Evolutionary conservation across 2,113 vertebrate species (phyloP).

Genomic region (Rana temporaria): DNA sequence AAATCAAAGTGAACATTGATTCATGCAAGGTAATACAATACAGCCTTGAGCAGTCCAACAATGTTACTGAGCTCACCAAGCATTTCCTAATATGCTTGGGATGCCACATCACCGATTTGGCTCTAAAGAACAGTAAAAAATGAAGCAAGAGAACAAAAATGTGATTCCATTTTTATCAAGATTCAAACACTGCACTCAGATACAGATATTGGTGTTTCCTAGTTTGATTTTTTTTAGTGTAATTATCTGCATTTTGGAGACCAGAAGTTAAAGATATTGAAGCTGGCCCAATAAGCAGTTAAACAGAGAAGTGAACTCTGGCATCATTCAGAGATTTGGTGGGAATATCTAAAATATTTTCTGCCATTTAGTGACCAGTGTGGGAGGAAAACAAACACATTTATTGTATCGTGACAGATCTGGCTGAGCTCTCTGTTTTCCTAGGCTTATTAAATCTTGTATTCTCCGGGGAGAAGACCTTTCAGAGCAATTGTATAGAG

Average conservation of each 20-base stretch:
- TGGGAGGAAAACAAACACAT: slow-evolving; percentile 35
- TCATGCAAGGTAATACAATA: no score
- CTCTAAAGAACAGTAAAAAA: no score
- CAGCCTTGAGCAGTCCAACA: no score
- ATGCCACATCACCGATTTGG: no score
- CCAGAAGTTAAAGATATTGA: background rate
- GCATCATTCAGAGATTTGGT: background rate
- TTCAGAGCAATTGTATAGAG: slow-evolving; percentile 33
- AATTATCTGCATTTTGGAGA: background rate
- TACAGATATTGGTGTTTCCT: no score
- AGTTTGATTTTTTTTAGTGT: no score
- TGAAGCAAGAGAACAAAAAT: no score
- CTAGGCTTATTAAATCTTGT: slow-evolving; percentile 15
- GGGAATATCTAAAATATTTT: slow-evolving; percentile 8
- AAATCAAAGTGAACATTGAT: no score
- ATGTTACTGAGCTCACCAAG: no score
- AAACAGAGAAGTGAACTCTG: background rate
- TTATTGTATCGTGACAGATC: slow-evolving; percentile 32
- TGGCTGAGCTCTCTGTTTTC: slow-evolving; percentile 17
- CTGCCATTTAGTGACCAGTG: slow-evolving; percentile 4
- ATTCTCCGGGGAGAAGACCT: slow-evolving; percentile 22
- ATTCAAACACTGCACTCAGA: no score
- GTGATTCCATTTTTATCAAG: no score
- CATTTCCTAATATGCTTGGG: no score
- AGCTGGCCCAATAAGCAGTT: background rate